Base-by-base conservation (phyloP, 2,888 invertebrate species). In the Latheticus oryzae region DNA sequence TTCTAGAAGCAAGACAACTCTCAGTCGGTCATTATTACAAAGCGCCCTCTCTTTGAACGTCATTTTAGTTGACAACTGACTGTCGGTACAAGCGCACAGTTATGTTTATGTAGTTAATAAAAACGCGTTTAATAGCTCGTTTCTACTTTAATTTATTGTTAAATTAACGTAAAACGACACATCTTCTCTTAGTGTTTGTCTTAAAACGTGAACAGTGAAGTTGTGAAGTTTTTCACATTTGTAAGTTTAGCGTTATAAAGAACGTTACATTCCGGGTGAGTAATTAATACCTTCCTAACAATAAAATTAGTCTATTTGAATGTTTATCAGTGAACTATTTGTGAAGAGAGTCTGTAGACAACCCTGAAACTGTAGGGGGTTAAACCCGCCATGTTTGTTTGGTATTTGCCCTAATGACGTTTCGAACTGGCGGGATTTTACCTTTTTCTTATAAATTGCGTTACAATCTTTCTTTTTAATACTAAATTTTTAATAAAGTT, bases 311-410 rank as follows among this genome's bases (percentile, higher is more conserved):
- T n/a, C n/a, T n/a, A n/a, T n/a, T n/a, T n/a, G n/a, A n/a, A n/a
- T n/a, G n/a, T n/a, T n/a, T n/a, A n/a, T n/a, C n/a, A n/a, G n/a
- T n/a, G n/a, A n/a, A n/a, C n/a, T n/a, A n/a, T n/a, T n/a, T n/a
- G n/a, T n/a, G n/a, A n/a, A n/a, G n/a, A n/a, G n/a, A n/a, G n/a
- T 15, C 8, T 5, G 16, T 32, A 45, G 21, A 30, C 30, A 45
- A 16, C 45, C 45, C 45, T 28, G 45, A 30, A 13, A 28, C 42
- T 21, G 15, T 23, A 13, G 51, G 57, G n/a, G 57, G 57, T 57
- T 50, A 51, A 57, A 51, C 11, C 53, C 35, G 57, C 57, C 57
- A 57, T 57, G 28, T 57, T 57, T 57, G 56, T 57, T 52, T 43
- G 17, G 45, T 32, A 3, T 52, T 52, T 12, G 30, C 21, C 24